phyloP scores from a whole-genome alignment of 2,797 vertebrate species.

The Tokudaia tokunoshimensis region DNA sequence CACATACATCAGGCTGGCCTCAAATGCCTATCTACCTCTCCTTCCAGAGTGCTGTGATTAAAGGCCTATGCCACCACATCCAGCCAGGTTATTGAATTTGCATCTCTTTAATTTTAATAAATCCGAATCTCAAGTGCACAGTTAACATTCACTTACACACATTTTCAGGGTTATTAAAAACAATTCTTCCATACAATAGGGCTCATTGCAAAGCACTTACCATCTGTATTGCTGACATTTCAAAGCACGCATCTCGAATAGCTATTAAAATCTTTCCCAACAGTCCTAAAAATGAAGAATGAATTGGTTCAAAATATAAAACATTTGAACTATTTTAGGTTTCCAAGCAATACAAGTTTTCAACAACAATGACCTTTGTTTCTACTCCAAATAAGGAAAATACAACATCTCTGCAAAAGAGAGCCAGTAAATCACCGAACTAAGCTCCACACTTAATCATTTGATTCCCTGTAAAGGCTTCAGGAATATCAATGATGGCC shows the following conservation, averaged over 20 bases:
- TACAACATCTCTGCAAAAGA: not conserved
- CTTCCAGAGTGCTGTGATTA: not conserved
- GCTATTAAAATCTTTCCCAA: constrained; percentile 95
- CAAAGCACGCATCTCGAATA: constrained; percentile 93
- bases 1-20: not conserved
- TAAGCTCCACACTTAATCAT: not conserved
- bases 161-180: not conserved
- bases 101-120: constrained; percentile 14
- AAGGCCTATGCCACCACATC: not conserved
- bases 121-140: not conserved
- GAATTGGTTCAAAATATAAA: constrained; percentile 57
- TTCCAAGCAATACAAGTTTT: constrained; percentile 39
- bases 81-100: not conserved
- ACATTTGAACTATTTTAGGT: constrained; percentile 21
- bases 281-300: constrained; percentile 89
- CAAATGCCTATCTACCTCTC: not conserved
- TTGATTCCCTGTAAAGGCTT: not conserved
- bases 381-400: constrained; percentile 9
- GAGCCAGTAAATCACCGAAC: not conserved
- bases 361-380: not conserved
- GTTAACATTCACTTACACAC: constrained; percentile 29
- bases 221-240: constrained; percentile 96
- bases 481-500: not conserved
- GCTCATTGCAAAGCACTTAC: constrained; percentile 87
- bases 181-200: not conserved